Conservation (phyloP, 1,140 invertebrate species). For the Teleopsis dalmanni region DNA sequence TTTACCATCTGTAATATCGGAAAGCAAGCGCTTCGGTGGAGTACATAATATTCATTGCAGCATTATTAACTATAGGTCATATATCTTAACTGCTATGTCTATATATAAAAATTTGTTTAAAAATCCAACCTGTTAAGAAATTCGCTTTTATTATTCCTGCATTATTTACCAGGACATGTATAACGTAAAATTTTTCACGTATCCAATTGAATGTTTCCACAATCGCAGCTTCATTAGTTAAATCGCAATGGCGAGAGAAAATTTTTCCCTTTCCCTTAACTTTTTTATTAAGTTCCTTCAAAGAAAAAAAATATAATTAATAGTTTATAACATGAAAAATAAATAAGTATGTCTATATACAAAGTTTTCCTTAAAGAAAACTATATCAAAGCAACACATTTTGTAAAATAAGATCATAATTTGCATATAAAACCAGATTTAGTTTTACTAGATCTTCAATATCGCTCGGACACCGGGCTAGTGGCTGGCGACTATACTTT, state of each 20-base stretch:
- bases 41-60: too few species aligned
- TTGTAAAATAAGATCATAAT: background rate
- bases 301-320: constrained; percentile 6
- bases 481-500: too few species aligned
- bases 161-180: constrained; percentile 38
- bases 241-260: constrained; percentile 47
- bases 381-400: background rate
- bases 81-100: too few species aligned
- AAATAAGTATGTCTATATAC: background rate
- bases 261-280: constrained; percentile 37
- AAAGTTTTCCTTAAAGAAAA: background rate
- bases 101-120: too few species aligned
- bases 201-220: constrained; percentile 48
- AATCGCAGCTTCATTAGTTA: constrained; percentile 52
- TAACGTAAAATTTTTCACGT: constrained; percentile 20
- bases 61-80: too few species aligned
- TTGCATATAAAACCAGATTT: background rate
- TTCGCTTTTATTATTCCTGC: constrained; percentile 39
- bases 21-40: too few species aligned
- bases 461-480: too few species aligned
- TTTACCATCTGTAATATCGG: too few species aligned
- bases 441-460: background rate
- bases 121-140: constrained; percentile 29
- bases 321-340: too few species aligned
- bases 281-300: constrained; percentile 20